These are phyloP conservation scores for Pungitius pungitius DNA, from an alignment of 2,113 vertebrate genomes.

Conservation along the genomic window DNA sequence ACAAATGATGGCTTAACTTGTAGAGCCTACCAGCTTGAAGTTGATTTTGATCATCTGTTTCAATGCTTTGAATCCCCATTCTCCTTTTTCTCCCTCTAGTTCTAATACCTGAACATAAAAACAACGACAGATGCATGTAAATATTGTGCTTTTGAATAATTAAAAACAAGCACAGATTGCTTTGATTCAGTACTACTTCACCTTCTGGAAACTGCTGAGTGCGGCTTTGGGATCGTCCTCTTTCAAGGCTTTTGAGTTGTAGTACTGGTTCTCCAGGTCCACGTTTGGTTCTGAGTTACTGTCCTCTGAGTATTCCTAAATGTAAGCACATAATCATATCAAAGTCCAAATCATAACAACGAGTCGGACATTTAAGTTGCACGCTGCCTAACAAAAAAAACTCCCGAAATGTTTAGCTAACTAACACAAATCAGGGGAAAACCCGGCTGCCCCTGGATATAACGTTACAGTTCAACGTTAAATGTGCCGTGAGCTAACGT, in stretches of 20 bases:
- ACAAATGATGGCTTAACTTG: not conserved
- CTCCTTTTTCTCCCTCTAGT: slow-evolving; percentile 98
- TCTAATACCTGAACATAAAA: slow-evolving; percentile 89
- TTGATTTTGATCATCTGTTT: slow-evolving; percentile 99
- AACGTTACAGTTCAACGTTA: not conserved
- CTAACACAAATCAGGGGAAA: not conserved
- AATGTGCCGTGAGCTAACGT: slow-evolving; percentile 41
- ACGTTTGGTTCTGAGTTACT: slow-evolving; percentile 99
- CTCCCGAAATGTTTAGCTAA: not conserved
- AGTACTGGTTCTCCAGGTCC: slow-evolving; percentile 99
- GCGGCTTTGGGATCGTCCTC: slow-evolving; percentile 99
- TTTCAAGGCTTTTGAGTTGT: slow-evolving; percentile 99
- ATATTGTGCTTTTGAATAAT: not conserved
- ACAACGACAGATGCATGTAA: not conserved
- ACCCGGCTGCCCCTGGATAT: not conserved
- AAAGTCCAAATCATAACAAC: not conserved
- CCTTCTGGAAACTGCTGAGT: slow-evolving; percentile 99
- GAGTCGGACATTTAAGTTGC: not conserved
- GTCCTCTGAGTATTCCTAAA: slow-evolving; percentile 97
- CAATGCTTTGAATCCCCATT: slow-evolving; percentile 99
- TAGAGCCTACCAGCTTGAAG: slow-evolving; percentile 92
- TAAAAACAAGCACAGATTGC: not conserved
- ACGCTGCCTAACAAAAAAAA: not conserved
- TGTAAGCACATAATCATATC: slow-evolving; percentile 19
- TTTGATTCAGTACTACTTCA: slow-evolving; percentile 60